Evolutionary conservation across 2,888 invertebrate species (phyloP), one percentile per base, ranked within the genome.

Genomic region (Chouioia cunea): DNA sequence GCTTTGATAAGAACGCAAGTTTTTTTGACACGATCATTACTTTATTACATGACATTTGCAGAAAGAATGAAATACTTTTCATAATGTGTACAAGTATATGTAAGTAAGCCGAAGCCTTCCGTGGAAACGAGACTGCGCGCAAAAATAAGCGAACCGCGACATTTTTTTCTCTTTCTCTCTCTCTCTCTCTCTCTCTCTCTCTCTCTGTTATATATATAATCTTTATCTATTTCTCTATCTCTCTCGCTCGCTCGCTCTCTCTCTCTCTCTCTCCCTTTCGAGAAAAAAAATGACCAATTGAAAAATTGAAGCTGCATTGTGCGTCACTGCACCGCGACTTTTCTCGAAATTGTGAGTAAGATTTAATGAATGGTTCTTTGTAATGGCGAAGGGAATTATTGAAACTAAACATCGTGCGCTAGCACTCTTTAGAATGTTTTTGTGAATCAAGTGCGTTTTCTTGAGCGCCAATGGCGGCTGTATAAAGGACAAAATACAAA

Each of bases 81-180:
- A 65, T 18, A 58, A 44, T 18, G 50, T 27, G 22, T 43, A 36
- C 16, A 57, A 15, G 36, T 58, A 23, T 36, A 14, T 70, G 59
- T 54, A 59, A 53, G 65, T 62, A 62, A 64, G 44, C 62, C 22
- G 60, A 63, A 66, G 71, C 62, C 71, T 71, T 71, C 62, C 66
- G 66, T 63, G 63, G 63, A 66, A 57, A 66, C 57, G 57, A 66
- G 71, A 66, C 66, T 66, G 71, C 43, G 53, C 46, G 65, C 22
- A 27, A 46, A 57, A 27, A 50, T 12, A 16, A 15, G 57, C 60
- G 63, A 44, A 44, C 63, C 58, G 71, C 14, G 62, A 23, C n/a
- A n/a, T n/a, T n/a, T n/a, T n/a, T n/a, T n/a, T n/a, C n/a, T n/a
- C n/a, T n/a, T n/a, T n/a, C n/a, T n/a, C n/a, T n/a, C n/a, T n/a